These are phyloP conservation scores for Procavia capensis DNA, from an alignment of 2,113 vertebrate species.

Conservation along the genomic window DNA sequence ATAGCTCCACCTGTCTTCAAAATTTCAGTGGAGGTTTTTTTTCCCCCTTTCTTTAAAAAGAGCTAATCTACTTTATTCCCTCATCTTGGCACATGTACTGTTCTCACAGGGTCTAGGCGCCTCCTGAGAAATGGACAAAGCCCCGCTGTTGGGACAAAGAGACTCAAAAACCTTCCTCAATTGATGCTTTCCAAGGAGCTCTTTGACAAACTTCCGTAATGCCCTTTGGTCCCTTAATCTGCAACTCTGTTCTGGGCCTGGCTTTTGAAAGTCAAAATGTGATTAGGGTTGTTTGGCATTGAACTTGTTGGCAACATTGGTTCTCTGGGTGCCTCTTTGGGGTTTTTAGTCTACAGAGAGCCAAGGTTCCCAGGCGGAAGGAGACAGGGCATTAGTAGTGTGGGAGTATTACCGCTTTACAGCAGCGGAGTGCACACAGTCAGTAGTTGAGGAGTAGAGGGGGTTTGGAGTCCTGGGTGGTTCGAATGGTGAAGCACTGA, in stretches of 20 bases:
- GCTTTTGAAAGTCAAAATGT: neutral
- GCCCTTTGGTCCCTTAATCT: conserved; percentile 1
- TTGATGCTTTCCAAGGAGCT: neutral
- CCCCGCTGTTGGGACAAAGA: neutral
- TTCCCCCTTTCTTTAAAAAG: too few relatives aligned
- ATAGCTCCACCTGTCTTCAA: neutral
- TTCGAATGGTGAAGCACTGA: neutral
- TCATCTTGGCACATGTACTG: neutral
- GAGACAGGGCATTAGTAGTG: neutral
- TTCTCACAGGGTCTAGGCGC: neutral
- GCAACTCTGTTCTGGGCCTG: neutral
- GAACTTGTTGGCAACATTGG: neutral
- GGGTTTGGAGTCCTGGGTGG: neutral
- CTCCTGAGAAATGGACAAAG: neutral
- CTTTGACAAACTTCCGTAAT: conserved; percentile 23
- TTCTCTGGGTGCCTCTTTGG: neutral
- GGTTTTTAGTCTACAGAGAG: neutral
- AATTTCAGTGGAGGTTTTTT: neutral
- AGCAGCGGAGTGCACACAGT: neutral
- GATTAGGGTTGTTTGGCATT: neutral
- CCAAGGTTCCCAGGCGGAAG: neutral
- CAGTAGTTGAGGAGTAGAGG: neutral
- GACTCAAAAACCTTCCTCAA: neutral
- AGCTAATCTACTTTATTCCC: neutral
- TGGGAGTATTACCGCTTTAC: neutral